Evolutionary conservation across 2,888 invertebrate genomes (phyloP), one percentile per base, ranked within the genome.

Genomic region (Bombyx huttoni): DNA sequence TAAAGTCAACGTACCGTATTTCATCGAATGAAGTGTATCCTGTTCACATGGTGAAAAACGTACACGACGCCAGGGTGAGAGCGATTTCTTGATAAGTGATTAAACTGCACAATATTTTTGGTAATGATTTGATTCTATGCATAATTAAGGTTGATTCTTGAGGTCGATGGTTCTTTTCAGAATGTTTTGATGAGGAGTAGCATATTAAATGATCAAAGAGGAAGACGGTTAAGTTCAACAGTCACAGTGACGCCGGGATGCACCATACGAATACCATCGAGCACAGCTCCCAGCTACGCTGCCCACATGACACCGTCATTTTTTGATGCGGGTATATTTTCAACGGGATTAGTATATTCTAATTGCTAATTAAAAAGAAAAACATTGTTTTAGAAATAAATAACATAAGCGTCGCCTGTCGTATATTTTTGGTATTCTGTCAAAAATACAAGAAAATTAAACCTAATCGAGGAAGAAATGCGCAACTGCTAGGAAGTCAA

Each of bases 21-120:
- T 47, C 55, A 51, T 33, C 13, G 52, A 14, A 55, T 58, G 24
- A 70, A 76, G 13, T 79, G 75, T 54, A 66, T 45, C 78, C 79
- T 62, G 70, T 69, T 33, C 79, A 78, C 34, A 56, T 74, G 1
- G 76, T 81, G 47, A 81, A 72, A 68, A 78, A 69, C 45, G 71
- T 83, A 13, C 69, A 72, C 56, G 86, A 85, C 57, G 83, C 81
- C 14, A 76, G 69, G 64, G 86, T 83, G 62, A 64, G 60, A 33
- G 35, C 13, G 13, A 47, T 49, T 34, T 47, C 45, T 35, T 40
- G 34, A 24, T 24, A 24, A 3, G 24, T 51, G 47, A 24, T 52
- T 34, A 35, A 8, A 10, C 48, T 49, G 8, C 46, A 24, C 24
- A 24, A 3, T 24, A 24, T 24, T 1, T 24, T 24, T 2, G 24